Base-by-base conservation (phyloP, 2,113 vertebrate species). In the Accipiter virgatus region DNA sequence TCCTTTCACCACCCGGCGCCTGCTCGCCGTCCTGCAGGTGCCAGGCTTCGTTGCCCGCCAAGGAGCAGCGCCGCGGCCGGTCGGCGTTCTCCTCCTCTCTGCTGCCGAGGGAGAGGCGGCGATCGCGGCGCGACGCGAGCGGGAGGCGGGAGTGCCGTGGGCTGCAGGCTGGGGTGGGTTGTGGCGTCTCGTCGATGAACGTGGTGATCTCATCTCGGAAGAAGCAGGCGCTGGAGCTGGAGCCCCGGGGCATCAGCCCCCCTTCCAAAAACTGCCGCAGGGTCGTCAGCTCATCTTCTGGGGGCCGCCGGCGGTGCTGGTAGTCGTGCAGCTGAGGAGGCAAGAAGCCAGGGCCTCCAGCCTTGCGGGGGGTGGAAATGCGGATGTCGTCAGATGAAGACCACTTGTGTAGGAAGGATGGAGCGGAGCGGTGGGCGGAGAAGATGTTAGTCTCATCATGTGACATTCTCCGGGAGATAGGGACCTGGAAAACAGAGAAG, bases 161-260 rank as follows among this genome's bases (percentile, higher is more conserved):
- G 27, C 98, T 98, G 82, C 98, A 98, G 48, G 96, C 93, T 10
- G 98, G 98, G 94, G 95, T 98, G 96, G 98, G 98, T 18, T 97
- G 96, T 3, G 98, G 98, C 0, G 98, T 98, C 95, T 98, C 98
- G 2, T 98, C 98, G 1, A 98, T 98, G 94, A 98, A 98, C 0
- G 98, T 98, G 52, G 98, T 98, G 90, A 98, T 98, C 96, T 98
- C 98, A 80, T 98, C 98, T 86, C 98, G 97, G 94, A 98, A 98
- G 95, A 98, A 98, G 91, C 97, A 98, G 90, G 95, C 94, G 9
- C 86, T 97, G 62, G 96, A 95, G 62, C 98, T 97, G 48, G 98
- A 97, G 56, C 93, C 98, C 45, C 97, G 88, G 21, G 96, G 83
- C 45, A 96, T 77, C 34, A 98, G 96, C 26, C 98, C 98, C 21